These are phyloP conservation scores for Cettia cetti DNA, from an alignment of 2,113 vertebrate species.

Conservation along the genomic window DNA sequence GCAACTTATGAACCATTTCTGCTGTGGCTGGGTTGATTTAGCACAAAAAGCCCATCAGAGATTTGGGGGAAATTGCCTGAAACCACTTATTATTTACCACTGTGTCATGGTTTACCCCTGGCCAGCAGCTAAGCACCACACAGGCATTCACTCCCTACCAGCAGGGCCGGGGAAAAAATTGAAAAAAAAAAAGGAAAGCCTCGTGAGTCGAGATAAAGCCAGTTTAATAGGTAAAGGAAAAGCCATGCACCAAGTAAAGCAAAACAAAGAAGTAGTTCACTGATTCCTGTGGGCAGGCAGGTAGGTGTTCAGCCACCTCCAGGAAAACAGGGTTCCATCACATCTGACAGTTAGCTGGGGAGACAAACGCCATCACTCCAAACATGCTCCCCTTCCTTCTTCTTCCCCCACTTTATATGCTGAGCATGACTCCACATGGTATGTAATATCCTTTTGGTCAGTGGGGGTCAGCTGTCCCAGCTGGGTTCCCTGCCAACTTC, in stretches of 20 bases:
- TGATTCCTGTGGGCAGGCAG: background rate
- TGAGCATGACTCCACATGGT: background rate
- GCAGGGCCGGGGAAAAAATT: background rate
- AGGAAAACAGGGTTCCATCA: background rate
- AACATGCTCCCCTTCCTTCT: background rate
- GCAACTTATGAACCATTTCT: background rate
- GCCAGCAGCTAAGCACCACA: background rate
- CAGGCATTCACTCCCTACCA: background rate
- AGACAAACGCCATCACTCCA: background rate
- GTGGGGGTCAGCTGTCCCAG: background rate
- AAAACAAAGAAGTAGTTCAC: background rate
- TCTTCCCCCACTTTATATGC: background rate
- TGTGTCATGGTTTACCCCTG: background rate
- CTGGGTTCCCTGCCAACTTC: background rate
- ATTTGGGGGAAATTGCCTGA: background rate
- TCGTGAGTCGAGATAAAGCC: background rate
- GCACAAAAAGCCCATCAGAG: background rate
- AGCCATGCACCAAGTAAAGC: background rate
- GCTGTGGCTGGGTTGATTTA: background rate
- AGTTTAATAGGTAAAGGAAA: background rate
- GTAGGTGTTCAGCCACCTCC: background rate
- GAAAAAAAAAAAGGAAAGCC: background rate
- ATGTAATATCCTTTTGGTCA: background rate
- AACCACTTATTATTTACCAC: background rate
- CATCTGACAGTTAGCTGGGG: background rate